phyloP scores from a whole-genome alignment of 2,888 invertebrate genomes.

The Isoperla grammatica region DNA sequence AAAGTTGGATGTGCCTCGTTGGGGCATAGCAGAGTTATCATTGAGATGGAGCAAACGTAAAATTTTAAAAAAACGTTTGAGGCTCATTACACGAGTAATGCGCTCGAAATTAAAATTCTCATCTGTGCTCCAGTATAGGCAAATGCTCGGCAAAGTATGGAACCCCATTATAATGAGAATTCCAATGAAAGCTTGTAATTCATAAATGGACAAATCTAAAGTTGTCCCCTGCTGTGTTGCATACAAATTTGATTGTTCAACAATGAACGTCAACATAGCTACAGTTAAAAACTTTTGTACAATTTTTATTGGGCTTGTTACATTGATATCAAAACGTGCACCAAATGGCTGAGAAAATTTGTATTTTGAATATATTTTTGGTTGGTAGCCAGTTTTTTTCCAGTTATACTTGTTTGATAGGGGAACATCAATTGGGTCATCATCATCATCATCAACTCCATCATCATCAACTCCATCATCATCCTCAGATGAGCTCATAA shows the following conservation, averaged over 20 bases:
- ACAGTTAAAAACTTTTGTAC: conserved; percentile 4
- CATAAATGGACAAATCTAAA: background rate
- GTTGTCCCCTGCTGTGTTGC: conserved; percentile 1
- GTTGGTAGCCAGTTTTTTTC: too few relatives aligned
- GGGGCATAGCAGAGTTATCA: conserved; percentile 11
- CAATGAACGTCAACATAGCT: background rate
- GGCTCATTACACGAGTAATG: background rate
- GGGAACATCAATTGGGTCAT: too few relatives aligned
- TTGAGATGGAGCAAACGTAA: conserved; percentile 8
- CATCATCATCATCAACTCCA: too few relatives aligned
- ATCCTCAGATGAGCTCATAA: too few relatives aligned
- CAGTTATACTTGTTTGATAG: too few relatives aligned
- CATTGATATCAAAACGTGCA: background rate
- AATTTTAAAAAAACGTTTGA: conserved; percentile 9
- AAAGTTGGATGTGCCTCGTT: conserved; percentile 27
- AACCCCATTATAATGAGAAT: conserved; percentile 19
- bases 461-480: too few relatives aligned
- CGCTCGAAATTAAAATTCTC: conserved; percentile 8
- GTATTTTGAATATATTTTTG: too few relatives aligned
- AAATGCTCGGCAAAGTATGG: conserved; percentile 11
- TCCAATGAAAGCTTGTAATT: conserved; percentile 7
- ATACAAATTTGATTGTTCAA: conserved; percentile 14
- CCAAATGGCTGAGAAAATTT: too few relatives aligned
- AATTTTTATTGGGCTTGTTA: conserved; percentile 7
- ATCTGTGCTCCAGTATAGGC: conserved; percentile 18